A percentile compares a stretch with the other conserved stretches of the same genome.
Evolutionary conservation across 2,113 vertebrate species (phyloP).

Genomic region (Cyrtonyx montezumae): DNA sequence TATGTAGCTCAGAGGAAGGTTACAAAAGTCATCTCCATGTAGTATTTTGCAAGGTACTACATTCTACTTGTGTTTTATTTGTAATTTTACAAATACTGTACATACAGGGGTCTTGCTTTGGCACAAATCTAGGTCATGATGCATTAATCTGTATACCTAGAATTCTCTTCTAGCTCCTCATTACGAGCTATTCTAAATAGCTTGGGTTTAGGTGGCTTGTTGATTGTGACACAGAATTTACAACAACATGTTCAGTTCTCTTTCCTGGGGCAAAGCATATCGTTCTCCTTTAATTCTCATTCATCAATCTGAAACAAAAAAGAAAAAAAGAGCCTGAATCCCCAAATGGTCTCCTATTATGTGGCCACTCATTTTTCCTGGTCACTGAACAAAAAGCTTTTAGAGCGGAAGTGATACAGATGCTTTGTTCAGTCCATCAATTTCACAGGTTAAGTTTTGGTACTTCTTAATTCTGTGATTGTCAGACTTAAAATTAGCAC

Average conservation of each 20-base stretch:
- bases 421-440: background rate
- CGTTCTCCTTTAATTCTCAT: background rate
- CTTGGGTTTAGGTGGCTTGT: background rate
- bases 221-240: background rate
- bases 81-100: background rate
- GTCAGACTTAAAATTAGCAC: background rate
- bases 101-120: background rate
- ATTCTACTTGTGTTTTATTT: background rate
- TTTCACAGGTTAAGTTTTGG: background rate
- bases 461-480: background rate
- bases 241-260: background rate
- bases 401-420: background rate
- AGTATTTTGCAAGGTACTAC: background rate
- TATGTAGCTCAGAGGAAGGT: too few relatives aligned
- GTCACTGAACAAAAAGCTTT: background rate
- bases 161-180: background rate
- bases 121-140: background rate
- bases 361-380: background rate
- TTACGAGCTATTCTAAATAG: background rate
- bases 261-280: background rate
- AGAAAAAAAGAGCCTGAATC: background rate
- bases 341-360: background rate
- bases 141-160: background rate
- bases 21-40: background rate
- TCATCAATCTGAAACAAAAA: background rate